phyloP scores from a whole-genome alignment of 2,888 invertebrate species.

The Aromia moschata region DNA sequence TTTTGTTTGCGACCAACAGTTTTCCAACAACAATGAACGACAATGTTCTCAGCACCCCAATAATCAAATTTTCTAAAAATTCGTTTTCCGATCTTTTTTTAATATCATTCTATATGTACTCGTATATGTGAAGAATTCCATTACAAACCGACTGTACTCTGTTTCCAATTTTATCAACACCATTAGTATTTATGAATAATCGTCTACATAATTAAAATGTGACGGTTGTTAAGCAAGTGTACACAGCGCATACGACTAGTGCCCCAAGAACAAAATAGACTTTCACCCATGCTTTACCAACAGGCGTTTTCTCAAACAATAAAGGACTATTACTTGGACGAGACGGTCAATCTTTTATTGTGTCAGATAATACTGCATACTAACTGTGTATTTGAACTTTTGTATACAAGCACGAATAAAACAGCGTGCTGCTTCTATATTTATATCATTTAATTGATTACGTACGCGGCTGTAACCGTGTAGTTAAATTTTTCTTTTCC shows the following conservation, averaged over 20 bases:
- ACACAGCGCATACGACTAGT: conserved; percentile 6
- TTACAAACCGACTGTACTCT: no score
- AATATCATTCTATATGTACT: no score
- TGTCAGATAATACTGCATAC: conserved; percentile 9
- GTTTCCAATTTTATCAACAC: conserved; percentile 28
- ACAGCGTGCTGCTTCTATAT: conserved; percentile 6
- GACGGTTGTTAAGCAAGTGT: conserved; percentile 6
- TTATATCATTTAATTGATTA: conserved; percentile 14
- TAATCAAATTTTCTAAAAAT: no score
- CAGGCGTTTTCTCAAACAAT: conserved; percentile 8
- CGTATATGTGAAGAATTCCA: no score
- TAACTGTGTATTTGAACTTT: conserved; percentile 7
- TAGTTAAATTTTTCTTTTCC: background rate
- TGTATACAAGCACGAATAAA: conserved; percentile 2
- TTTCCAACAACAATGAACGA: no score
- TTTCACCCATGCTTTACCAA: conserved; percentile 19
- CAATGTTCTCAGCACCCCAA: no score
- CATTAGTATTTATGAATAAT: conserved; percentile 31
- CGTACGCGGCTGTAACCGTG: background rate
- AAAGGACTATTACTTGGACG: conserved; percentile 12
- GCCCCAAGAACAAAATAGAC: conserved; percentile 26
- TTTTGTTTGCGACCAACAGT: no score
- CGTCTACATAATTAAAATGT: conserved; percentile 29
- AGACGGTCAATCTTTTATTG: conserved; percentile 20
- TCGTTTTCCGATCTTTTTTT: no score